A percentile compares a stretch with the other conserved stretches of the same genome.
Evolutionary conservation across 2,888 invertebrate species (phyloP).

Genomic region (Lasioglossum villosulum): DNA sequence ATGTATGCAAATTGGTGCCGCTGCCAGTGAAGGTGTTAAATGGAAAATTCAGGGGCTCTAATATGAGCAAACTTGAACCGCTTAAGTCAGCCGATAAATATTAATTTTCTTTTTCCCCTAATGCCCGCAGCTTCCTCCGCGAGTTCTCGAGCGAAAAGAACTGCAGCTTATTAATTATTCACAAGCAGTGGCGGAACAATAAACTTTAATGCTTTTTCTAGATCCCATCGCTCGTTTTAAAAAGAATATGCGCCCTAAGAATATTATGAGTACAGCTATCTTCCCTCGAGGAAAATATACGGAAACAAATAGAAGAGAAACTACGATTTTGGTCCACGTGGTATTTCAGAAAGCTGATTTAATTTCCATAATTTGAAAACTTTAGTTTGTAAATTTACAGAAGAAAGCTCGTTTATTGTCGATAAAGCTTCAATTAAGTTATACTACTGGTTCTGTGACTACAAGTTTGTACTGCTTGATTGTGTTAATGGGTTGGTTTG

Average conservation of each 20-base stretch:
- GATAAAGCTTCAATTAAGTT: not conserved
- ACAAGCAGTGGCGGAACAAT: conserved; percentile 11
- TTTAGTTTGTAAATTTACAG: not conserved
- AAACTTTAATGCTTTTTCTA: conserved; percentile 23
- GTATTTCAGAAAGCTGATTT: not conserved
- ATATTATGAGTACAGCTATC: not conserved
- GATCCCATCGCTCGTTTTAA: conserved; percentile 5
- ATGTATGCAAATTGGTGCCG: not conserved
- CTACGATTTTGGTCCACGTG: not conserved
- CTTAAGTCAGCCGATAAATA: conserved; percentile 10
- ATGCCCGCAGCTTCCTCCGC: not conserved
- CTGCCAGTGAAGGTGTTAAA: not conserved
- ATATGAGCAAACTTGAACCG: not conserved
- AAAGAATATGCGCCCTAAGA: not conserved
- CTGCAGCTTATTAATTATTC: conserved; percentile 20
- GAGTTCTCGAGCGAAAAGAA: conserved; percentile 1
- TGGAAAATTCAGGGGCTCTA: not conserved
- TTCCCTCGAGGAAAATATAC: not conserved
- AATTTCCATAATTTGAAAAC: not conserved
- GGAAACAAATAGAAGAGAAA: not conserved
- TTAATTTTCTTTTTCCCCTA: conserved; percentile 13
- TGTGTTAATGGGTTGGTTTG: too few relatives aligned
- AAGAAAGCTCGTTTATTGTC: not conserved
- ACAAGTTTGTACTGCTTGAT: not conserved
- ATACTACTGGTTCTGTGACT: not conserved